phyloP scores from a whole-genome alignment of 2,888 invertebrate genomes.

The Copidosoma aretas region DNA sequence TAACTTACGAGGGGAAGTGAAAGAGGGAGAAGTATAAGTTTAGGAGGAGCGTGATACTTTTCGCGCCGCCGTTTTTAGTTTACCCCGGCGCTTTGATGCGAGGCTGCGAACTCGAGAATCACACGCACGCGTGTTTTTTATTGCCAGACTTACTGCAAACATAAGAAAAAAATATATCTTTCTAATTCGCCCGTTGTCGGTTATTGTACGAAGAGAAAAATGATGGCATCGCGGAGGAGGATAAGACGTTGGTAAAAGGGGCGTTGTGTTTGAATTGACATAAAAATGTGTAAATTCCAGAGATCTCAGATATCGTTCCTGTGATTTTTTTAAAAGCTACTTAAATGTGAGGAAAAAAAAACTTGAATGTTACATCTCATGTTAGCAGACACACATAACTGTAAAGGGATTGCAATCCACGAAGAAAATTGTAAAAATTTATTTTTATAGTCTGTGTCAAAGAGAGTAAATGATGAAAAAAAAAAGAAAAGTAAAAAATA shows the following conservation, averaged over 20 bases:
- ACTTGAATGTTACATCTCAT: no score
- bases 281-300: no score
- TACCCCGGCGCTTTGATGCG: neutral
- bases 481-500: neutral
- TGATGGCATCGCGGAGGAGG: no score
- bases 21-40: neutral
- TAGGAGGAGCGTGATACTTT: conserved; percentile 27
- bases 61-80: conserved; percentile 24
- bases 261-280: no score
- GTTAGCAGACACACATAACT: neutral
- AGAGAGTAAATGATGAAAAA: no score
- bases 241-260: no score
- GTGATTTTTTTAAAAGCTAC: conserved; percentile 2
- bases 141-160: neutral
- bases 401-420: conserved; percentile 8
- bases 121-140: conserved; percentile 11
- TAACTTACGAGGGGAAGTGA: conserved; percentile 13
- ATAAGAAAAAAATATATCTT: neutral
- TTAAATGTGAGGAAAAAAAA: neutral
- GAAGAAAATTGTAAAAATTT: conserved; percentile 17
- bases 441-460: conserved; percentile 24
- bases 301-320: no score
- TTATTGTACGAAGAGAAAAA: no score
- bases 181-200: no score
- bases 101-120: conserved; percentile 25